phyloP scores from a whole-genome alignment of 2,113 vertebrate genomes.

The human region DNA sequence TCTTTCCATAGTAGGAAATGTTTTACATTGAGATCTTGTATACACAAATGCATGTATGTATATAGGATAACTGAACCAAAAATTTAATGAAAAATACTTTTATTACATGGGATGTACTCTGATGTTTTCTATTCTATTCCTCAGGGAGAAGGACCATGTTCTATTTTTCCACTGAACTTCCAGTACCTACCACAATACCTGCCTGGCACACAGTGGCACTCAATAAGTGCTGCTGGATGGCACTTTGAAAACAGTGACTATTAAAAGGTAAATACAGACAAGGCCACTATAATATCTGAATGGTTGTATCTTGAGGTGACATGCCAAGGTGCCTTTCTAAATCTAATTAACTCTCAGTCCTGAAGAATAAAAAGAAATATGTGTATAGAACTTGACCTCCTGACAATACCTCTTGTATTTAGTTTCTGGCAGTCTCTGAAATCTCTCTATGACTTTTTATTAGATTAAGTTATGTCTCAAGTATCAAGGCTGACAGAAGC shows the following conservation, averaged over 20 bases:
- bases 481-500: not conserved
- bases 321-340: not conserved
- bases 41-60: not conserved
- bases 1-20: not conserved
- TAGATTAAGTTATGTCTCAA: not conserved
- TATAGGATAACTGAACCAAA: not conserved
- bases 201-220: not conserved
- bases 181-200: not conserved
- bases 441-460: slow-evolving; percentile 1
- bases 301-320: not conserved
- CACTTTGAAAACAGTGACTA: not conserved
- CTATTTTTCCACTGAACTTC: not conserved
- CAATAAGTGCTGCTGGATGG: not conserved
- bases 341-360: not conserved
- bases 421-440: not conserved
- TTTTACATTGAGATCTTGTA: not conserved
- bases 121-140: not conserved
- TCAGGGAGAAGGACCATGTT: not conserved
- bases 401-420: not conserved
- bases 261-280: not conserved
- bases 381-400: not conserved
- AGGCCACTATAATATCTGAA: not conserved
- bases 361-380: not conserved
- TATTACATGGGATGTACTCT: not conserved
- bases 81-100: not conserved